A percentile compares a stretch with the other conserved stretches of the same genome.
These are phyloP conservation scores for Silvanus unidentatus DNA, from an alignment of 2,888 invertebrate genomes.

Conservation along the genomic window DNA sequence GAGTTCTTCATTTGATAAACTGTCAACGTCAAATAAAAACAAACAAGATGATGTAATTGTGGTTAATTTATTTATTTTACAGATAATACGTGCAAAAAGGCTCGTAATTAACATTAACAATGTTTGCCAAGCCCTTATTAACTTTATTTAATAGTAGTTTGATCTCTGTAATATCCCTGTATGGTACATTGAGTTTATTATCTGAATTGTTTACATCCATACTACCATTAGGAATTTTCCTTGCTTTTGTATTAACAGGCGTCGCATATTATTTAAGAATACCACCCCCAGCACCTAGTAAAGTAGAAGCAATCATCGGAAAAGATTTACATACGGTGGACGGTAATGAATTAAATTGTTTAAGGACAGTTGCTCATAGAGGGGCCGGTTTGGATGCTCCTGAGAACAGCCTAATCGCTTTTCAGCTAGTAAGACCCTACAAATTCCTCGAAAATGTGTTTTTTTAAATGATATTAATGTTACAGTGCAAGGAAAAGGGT, in stretches of 20 bases:
- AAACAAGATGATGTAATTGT: too few species aligned
- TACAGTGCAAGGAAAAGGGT: conserved; percentile 64
- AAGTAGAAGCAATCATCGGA: conserved; percentile 48
- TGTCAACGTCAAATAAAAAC: too few species aligned
- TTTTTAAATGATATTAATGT: conserved; percentile 18
- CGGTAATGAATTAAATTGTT: conserved; percentile 46
- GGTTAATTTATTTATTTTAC: too few species aligned
- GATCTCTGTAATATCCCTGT: conserved; percentile 23
- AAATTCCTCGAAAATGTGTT: background rate
- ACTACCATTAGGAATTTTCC: conserved; percentile 35
- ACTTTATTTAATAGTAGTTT: background rate
- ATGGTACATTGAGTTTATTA: conserved; percentile 34
- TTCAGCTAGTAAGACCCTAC: conserved; percentile 61
- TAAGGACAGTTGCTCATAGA: conserved; percentile 66
- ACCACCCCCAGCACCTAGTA: conserved; percentile 44
- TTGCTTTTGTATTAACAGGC: conserved; percentile 28
- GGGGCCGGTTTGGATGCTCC: conserved; percentile 73
- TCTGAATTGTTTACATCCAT: conserved; percentile 34
- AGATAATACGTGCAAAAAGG: too few species aligned
- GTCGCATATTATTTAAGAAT: conserved; percentile 50
- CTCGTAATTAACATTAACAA: too few species aligned
- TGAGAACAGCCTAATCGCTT: conserved; percentile 71
- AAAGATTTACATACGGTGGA: conserved; percentile 51
- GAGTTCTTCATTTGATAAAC: too few species aligned
- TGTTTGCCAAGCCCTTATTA: too few species aligned